phyloP scores from a whole-genome alignment of 2,888 invertebrate species.

The Heliconius aoede region DNA sequence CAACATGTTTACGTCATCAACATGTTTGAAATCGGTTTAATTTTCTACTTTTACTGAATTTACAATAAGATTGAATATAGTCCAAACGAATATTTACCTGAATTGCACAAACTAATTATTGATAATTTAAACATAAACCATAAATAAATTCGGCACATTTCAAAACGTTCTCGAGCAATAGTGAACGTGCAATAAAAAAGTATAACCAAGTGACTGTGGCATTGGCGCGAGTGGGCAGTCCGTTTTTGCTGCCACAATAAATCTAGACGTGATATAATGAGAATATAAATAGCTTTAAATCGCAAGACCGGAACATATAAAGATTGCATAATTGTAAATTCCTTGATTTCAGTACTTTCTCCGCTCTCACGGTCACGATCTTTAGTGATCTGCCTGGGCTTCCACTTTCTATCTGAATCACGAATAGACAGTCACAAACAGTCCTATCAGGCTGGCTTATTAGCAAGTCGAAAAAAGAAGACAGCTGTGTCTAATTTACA shows the following conservation, averaged over 20 bases:
- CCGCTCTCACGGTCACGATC: conserved; percentile 69
- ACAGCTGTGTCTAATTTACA: neutral
- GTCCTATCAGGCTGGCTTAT: neutral
- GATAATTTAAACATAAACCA: neutral
- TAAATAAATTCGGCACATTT: conserved; percentile 5
- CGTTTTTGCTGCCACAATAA: conserved; percentile 10
- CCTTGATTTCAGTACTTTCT: conserved; percentile 62
- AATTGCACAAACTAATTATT: too few relatives aligned
- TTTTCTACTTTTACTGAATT: neutral
- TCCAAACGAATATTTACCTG: neutral
- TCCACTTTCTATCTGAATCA: conserved; percentile 65
- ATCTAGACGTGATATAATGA: conserved; percentile 21
- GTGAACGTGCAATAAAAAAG: conserved; percentile 6
- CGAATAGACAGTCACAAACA: conserved; percentile 51
- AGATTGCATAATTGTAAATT: conserved; percentile 37
- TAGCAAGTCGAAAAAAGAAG: neutral
- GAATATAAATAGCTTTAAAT: conserved; percentile 25
- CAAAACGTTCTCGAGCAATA: conserved; percentile 1
- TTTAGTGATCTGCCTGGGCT: conserved; percentile 51
- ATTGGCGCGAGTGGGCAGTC: conserved; percentile 10
- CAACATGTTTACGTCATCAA: too few relatives aligned
- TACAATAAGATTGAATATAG: neutral
- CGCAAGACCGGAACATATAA: conserved; percentile 36
- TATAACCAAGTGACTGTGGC: conserved; percentile 12
- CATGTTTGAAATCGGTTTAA: neutral